phyloP scores from a whole-genome alignment of 1,140 invertebrate species.

The Argopecten irradians region DNA sequence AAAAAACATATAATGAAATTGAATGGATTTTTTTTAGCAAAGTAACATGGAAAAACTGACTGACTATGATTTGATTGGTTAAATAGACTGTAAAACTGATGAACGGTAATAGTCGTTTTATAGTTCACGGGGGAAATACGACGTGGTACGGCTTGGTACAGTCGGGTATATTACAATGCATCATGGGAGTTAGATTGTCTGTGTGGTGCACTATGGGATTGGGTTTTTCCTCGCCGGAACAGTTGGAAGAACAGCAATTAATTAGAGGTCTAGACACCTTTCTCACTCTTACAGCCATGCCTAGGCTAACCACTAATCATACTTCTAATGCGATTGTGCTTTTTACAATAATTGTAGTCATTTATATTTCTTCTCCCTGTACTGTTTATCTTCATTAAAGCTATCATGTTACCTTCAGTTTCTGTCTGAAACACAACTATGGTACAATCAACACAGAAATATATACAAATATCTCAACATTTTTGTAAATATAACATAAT shows the following conservation, averaged over 20 bases:
- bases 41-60: neutral
- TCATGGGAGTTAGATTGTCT: neutral
- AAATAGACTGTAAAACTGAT: neutral
- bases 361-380: neutral
- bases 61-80: neutral
- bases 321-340: neutral
- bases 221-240: neutral
- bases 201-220: neutral
- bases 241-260: neutral
- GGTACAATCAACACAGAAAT: too few relatives aligned
- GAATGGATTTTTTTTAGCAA: conserved; percentile 9
- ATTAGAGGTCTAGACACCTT: neutral
- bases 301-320: neutral
- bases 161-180: neutral
- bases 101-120: neutral
- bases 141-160: neutral
- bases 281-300: neutral
- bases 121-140: neutral
- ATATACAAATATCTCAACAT: too few relatives aligned
- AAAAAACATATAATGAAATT: neutral
- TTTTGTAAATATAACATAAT: too few relatives aligned
- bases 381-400: neutral
- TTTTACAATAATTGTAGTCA: neutral
- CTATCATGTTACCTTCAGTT: neutral
- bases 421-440: too few relatives aligned